These are phyloP conservation scores for Sceloporus undulatus DNA, from an alignment of 2,113 vertebrate species.

Conservation along the genomic window DNA sequence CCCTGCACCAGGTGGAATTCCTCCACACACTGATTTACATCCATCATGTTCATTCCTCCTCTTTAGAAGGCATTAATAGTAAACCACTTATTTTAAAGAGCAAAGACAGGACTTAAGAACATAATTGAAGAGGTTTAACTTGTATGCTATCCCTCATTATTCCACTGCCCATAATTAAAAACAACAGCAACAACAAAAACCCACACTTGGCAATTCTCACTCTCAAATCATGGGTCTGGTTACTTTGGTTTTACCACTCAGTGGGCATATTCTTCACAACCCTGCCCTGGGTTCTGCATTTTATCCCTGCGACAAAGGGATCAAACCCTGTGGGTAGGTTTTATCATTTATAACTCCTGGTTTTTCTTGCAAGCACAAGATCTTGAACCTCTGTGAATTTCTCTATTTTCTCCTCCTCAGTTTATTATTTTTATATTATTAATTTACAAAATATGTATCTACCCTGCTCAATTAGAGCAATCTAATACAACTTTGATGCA, in stretches of 20 bases:
- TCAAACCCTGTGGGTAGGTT: not conserved
- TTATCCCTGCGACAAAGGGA: not conserved
- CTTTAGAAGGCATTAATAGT: no score
- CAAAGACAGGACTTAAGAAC: not conserved
- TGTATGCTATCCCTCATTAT: not conserved
- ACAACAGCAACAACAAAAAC: not conserved
- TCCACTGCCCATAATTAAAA: not conserved
- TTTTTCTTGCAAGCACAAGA: not conserved
- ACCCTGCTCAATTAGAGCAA: no score
- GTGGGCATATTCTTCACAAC: not conserved
- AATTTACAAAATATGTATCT: not conserved
- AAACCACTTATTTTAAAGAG: not conserved
- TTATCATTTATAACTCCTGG: not conserved
- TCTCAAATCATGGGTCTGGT: not conserved
- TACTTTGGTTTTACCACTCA: not conserved
- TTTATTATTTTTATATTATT: not conserved
- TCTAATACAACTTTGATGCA: no score
- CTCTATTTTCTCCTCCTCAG: no score
- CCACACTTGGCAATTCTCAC: not conserved
- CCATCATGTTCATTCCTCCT: no score
- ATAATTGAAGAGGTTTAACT: not conserved
- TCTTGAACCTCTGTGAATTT: no score
- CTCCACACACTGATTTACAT: no score
- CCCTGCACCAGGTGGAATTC: no score
- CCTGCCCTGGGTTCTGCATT: not conserved